Evolutionary conservation across 2,888 invertebrate genomes (phyloP), one percentile per base, ranked within the genome.

Genomic region (Nemotelus pantherinus): DNA sequence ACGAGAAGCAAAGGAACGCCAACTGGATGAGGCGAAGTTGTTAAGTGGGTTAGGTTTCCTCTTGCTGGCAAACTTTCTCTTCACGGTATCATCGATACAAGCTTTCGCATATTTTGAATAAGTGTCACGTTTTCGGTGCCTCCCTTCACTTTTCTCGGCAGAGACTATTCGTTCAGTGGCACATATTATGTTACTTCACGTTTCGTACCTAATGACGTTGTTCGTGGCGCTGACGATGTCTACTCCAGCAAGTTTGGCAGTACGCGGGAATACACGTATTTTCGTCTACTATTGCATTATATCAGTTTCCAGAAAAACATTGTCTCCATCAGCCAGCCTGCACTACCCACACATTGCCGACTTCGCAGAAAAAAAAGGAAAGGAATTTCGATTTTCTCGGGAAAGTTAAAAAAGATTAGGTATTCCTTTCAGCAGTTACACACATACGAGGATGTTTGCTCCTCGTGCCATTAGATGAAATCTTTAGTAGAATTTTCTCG

Each of bases 81-180:
- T 60, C 74, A 74, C 41, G 74, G 41, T 41, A 41, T 63, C 74
- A 74, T 74, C 74, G 74, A 70, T 74, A 63, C 60, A 74, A 74
- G 63, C 6, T 63, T n/a, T 60, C 74, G 68, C 77, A 77, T 77
- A 77, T 77, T 77, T 77, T 68, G 68, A 77, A 77, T 77, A 77
- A 67, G 53, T 77, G 77, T 77, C 77, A 77, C 77, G 77, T 77
- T 68, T 50, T 7, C 68, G 58, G 68, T 39, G 48, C 60, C 45
- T 43, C 39, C 41, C 53, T 50, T n/a, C 6, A 7, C 39, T 10
- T 39, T 67, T 50, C 67, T 48, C 43, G 64, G 9, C 2, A 10
- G 3, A 7, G 48, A 50, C 3, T 5, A 44, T 50, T n/a, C 50
- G 47, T 60, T 43, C 60, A 41, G 7, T 53, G 45, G 55, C 50